Evolutionary conservation across 2,113 vertebrate species (phyloP).

Genomic region (Rhea pennata): DNA sequence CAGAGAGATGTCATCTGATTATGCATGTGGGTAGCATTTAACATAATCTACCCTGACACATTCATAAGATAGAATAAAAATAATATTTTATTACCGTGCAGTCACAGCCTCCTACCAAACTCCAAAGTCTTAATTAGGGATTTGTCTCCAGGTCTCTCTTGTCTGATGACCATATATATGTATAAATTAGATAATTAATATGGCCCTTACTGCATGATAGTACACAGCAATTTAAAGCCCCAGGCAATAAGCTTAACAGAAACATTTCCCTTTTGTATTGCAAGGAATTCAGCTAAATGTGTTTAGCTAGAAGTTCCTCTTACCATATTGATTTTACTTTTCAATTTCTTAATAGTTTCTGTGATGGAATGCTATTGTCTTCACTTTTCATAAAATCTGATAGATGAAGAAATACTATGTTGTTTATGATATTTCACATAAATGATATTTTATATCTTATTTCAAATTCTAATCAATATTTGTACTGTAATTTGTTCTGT

Average conservation of each 20-base stretch:
- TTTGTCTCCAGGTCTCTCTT: background rate
- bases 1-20: constrained; percentile 23
- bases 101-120: background rate
- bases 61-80: constrained; percentile 62
- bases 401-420: background rate
- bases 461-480: constrained; percentile 15
- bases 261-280: constrained; percentile 8
- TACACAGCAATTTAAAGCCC: constrained; percentile 20
- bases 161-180: constrained; percentile 57
- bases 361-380: background rate
- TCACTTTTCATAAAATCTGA: background rate
- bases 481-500: background rate
- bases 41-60: constrained; percentile 66
- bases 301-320: background rate
- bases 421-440: background rate
- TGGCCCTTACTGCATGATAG: background rate
- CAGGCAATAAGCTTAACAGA: background rate
- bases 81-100: constrained; percentile 44
- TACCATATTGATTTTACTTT: background rate
- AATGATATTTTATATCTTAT: background rate
- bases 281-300: background rate
- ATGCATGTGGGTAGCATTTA: constrained; percentile 54
- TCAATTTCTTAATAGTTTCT: background rate
- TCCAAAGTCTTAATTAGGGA: constrained; percentile 29
- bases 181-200: constrained; percentile 60